Evolutionary conservation across 2,113 vertebrate species (phyloP), one percentile per base, ranked within the genome.

Genomic region (Gasterosteus nipponicus): DNA sequence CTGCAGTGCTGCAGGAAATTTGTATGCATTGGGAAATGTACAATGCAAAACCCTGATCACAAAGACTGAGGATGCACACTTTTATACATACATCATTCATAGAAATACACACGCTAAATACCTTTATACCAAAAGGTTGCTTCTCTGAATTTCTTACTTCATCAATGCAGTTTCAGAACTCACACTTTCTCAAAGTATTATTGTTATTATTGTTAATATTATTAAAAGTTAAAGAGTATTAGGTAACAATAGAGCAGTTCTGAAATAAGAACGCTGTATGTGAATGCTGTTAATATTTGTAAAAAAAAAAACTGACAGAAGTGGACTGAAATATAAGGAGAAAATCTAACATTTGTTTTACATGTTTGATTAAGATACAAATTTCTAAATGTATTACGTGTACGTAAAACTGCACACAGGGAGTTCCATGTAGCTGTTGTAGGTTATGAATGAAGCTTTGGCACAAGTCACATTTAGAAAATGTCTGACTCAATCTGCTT

Each of bases 1-100:
- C 92, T 89, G 92, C 90, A 93, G 83, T 86, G 82, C 89, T 91
- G 90, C 89, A 59, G 87, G 82, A 81, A 81, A 88, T 86, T 57
- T 79, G 83, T 81, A 85, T 82, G 84, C 86, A 86, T 85, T 84
- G 46, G 63, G 70, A 89, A 88, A 86, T 87, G 78, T 88, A 79
- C 70, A 77, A 81, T 66, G 78, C 72, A 85, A 88, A 86, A 66
- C 77, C 73, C 67, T 73, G 64, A 82, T 78, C 82, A 73, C 75
- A 74, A 31, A 73, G 70, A 78, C 83, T 73, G 75, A 76, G 71
- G 75, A 75, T 69, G 75, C 80, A 84, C 80, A 87, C 82, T 82
- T 92, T 90, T 89, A 67, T 84, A 87, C 42, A 73, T 71, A 44
- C 54, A 76, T 69, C 63, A 77, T 64, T 76, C 81, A 88, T 51